Conservation (phyloP, 2,113 vertebrate species). For the Channa maculata region DNA sequence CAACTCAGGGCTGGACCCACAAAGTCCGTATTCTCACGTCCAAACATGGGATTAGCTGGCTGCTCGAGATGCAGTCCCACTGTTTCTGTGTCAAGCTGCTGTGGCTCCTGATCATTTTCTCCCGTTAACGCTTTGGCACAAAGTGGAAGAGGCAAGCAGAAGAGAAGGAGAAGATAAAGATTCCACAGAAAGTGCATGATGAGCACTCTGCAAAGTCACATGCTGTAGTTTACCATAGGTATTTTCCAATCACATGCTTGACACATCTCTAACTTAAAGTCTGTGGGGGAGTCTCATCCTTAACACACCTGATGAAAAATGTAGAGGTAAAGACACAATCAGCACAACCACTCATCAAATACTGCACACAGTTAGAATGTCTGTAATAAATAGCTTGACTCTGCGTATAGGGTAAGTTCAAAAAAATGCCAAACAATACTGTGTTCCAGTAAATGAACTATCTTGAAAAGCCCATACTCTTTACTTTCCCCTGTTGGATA, state of each 20-base stretch:
- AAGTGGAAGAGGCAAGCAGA: slow-evolving; percentile 45
- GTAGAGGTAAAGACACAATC: neutral
- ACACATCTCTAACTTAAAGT: slow-evolving; percentile 21
- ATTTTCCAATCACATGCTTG: slow-evolving; percentile 55
- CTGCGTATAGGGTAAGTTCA: neutral
- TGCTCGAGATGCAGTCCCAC: slow-evolving; percentile 9
- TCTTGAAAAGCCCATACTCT: too few species aligned
- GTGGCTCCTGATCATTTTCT: slow-evolving; percentile 45
- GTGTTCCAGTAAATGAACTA: neutral
- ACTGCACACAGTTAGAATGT: neutral
- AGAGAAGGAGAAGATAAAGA: slow-evolving; percentile 53
- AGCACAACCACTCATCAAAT: neutral
- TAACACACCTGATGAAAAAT: slow-evolving; percentile 42
- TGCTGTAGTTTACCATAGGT: slow-evolving; percentile 28
- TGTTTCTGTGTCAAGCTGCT: slow-evolving; percentile 29
- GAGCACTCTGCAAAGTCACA: slow-evolving; percentile 60
- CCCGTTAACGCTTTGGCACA: slow-evolving; percentile 28
- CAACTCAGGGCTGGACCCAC: slow-evolving; percentile 43
- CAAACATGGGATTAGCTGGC: slow-evolving; percentile 21
- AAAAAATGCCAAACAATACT: neutral
- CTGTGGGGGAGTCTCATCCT: slow-evolving; percentile 16
- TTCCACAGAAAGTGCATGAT: slow-evolving; percentile 68
- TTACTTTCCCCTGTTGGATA: neutral
- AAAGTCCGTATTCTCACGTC: slow-evolving; percentile 34
- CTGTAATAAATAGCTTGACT: slow-evolving; percentile 3